Evolutionary conservation across 2,797 vertebrate genomes (phyloP).

Genomic region (Clarias laeviceps): DNA sequence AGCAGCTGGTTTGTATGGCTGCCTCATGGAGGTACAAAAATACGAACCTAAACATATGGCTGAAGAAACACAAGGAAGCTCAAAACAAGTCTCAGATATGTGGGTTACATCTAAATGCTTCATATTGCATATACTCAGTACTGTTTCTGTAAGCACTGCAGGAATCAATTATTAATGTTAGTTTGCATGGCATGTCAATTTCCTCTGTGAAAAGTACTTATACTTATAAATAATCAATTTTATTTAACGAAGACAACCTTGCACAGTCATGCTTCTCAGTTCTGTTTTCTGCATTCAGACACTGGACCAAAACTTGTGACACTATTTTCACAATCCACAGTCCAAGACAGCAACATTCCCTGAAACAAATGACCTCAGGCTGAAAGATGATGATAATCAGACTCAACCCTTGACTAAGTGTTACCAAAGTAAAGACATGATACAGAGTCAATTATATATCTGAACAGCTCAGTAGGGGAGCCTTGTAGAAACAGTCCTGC

Average conservation of each 20-base stretch:
- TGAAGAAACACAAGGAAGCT: not conserved
- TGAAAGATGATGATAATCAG: not conserved
- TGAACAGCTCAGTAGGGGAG: conserved; percentile 1
- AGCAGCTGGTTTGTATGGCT: not conserved
- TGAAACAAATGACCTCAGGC: not conserved
- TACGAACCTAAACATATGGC: not conserved
- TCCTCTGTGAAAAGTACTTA: not conserved
- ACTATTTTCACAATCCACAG: no score
- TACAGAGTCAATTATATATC: not conserved
- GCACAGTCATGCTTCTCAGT: not conserved
- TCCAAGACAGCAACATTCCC: not conserved
- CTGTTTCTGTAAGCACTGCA: conserved; percentile 7
- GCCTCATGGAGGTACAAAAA: not conserved
- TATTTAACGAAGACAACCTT: not conserved
- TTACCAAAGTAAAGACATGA: not conserved
- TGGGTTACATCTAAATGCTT: not conserved
- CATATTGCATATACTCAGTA: not conserved
- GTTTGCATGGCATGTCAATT: not conserved
- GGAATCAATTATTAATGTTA: conserved; percentile 13
- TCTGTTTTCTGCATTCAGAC: not conserved
- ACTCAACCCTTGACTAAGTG: not conserved
- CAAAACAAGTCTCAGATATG: not conserved
- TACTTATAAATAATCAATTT: not conserved
- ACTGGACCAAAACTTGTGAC: not conserved
- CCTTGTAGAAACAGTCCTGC: conserved; percentile 10